Conservation (phyloP, 2,888 invertebrate genomes). For the Nephrocerus scutellatus region DNA sequence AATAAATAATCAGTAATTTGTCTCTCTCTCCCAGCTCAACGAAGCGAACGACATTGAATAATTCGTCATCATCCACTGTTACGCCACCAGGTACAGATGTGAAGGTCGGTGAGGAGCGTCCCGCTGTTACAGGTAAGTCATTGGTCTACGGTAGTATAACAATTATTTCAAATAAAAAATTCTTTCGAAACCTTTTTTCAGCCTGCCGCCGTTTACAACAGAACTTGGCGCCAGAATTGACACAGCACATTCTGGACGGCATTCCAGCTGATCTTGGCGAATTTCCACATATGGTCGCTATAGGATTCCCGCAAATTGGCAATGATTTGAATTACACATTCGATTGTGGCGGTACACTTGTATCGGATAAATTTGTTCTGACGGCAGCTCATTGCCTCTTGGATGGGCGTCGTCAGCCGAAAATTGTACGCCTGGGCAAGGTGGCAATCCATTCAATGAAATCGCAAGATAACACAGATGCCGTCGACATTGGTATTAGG, state of each 20-base stretch:
- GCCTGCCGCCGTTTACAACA: conserved; percentile 21
- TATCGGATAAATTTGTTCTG: conserved; percentile 32
- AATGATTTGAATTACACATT: conserved; percentile 19
- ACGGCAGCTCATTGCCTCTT: conserved; percentile 43
- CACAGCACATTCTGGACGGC: conserved; percentile 36
- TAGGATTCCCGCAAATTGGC: conserved; percentile 28
- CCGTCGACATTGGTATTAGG: conserved; percentile 26
- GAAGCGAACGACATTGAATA: no score
- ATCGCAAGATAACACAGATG: conserved; percentile 9
- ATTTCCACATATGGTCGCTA: conserved; percentile 42
- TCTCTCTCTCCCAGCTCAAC: no score
- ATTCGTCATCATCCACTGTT: neutral
- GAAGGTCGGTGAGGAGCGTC: conserved; percentile 15
- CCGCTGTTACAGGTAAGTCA: conserved; percentile 26
- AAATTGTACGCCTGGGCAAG: conserved; percentile 35
- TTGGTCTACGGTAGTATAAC: conserved; percentile 12
- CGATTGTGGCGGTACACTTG: conserved; percentile 38
- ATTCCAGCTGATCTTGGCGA: conserved; percentile 28
- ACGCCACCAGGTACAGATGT: neutral
- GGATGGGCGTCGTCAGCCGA: conserved; percentile 24
- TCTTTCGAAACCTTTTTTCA: conserved; percentile 4
- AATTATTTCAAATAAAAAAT: neutral
- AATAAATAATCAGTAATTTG: no score
- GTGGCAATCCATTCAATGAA: conserved; percentile 29
- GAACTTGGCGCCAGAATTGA: conserved; percentile 17